Evolutionary conservation across 2,888 invertebrate species (phyloP), one percentile per base, ranked within the genome.

Genomic region (Acronicta aceris): DNA sequence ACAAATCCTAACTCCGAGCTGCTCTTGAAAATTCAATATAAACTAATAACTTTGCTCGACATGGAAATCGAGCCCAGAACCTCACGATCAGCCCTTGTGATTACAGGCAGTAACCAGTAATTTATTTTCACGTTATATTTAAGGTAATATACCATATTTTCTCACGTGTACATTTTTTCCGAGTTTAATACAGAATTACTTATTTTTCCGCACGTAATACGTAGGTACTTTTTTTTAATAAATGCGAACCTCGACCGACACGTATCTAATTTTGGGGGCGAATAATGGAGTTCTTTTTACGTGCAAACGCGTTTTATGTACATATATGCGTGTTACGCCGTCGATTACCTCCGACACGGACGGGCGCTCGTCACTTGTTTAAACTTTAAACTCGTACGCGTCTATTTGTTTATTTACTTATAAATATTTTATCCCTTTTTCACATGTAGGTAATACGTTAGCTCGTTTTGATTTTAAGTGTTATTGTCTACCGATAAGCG

Each of bases 211-310:
- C 25, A 53, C 48, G 47, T 56, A 51, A 62, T 52, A 42, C 49
- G 62, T 21, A 21, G 21, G 21, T 64, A 65, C 50, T 71, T 74
- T 47, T n/a, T n/a, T 68, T 77, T 81, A 80, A 81, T 81, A 81
- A 80, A 83, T 76, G 76, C 61, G 65, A 59, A 55, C 68, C 69
- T 64, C 65, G 51, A 62, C 64, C 67, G 46, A 81, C 76, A 75
- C 82, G 86, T 84, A 80, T 79, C 83, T 88, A 88, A 86, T 87
- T 87, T 82, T 65, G 77, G 74, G 76, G 60, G 74, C 79, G 79
- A 84, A 88, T 87, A 88, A 87, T 85, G 78, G 81, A 79, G 74
- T 78, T 68, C 63, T 67, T 68, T 80, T 74, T 83, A 87, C 88
- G 87, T 88, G 87, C 76, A 56, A 80, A 81, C 77, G 79, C 66